These are phyloP conservation scores for Sturnira hondurensis DNA, from an alignment of 2,113 vertebrate species.

Conservation along the genomic window DNA sequence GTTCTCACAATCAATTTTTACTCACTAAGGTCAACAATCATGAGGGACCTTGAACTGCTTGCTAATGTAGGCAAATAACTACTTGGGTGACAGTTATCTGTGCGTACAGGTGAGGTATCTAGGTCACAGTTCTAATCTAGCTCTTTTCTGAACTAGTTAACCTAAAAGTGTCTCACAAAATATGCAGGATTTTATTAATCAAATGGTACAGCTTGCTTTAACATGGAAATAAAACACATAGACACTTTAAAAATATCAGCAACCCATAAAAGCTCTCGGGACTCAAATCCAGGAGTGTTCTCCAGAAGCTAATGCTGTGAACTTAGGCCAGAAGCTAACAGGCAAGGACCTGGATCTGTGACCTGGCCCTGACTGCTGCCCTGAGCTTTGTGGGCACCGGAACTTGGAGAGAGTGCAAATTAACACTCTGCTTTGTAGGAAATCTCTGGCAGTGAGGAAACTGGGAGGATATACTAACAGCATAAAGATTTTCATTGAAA, in stretches of 20 bases:
- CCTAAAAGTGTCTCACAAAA: neutral
- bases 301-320: neutral
- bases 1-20: neutral
- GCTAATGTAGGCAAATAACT: neutral
- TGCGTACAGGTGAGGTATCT: neutral
- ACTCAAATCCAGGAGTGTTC: neutral
- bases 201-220: neutral
- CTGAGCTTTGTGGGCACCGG: neutral
- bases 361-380: neutral
- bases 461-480: neutral
- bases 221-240: neutral
- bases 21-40: neutral
- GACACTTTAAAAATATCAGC: neutral
- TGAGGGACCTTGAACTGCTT: neutral
- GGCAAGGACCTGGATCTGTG: neutral
- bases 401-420: neutral
- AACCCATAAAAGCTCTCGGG: neutral
- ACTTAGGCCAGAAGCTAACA: neutral
- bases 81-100: neutral
- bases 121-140: neutral
- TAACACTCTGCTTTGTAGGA: neutral
- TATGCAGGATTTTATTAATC: neutral
- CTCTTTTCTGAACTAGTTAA: neutral
- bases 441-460: neutral
- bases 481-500: neutral